Base-by-base conservation (phyloP, 1,140 invertebrate species). In the Leptopilina clavipes region DNA sequence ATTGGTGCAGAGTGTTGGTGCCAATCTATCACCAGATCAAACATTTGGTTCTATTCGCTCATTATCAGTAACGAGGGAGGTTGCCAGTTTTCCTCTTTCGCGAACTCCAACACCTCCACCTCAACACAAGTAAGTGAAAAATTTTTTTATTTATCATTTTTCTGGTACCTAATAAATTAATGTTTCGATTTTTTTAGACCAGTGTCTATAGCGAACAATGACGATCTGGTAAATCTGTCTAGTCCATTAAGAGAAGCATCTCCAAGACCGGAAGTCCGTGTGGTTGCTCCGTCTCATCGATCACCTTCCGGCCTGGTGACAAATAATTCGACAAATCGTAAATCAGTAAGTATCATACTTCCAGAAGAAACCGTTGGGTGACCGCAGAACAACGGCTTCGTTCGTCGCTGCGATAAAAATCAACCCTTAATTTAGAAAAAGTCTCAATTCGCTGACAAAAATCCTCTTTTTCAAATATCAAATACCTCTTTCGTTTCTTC, bases 71-170 rank as follows among this genome's bases (percentile, higher is more conserved):
- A 93, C 93, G 14, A 90, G 94, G 78, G 94, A 95, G 87, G 93
- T 95, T n/a, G 94, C 94, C 76, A 95, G 94, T 85, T 95, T 95
- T 82, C 94, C 94, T 17, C 85, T 94, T n/a, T 95, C 94, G 17
- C 91, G 94, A 70, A 94, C 94, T 43, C 94, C 94, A 6, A 94
- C 93, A 72, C 94, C 94, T 54, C 93, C 93, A 14, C 92, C 93
- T 37, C 89, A 88, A 45, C 87, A 90, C 80, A 92, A 91, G 92
- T 93, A 79, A 77, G 17, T 72, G 44, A 31, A 40, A 74, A 70
- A 31, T 5, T 2, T 31, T 31, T 31, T 31, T 31, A 31, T 31
- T 31, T 31, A 1, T 31, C 1, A 2, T 31, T 31, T 5, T 31
- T 31, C 25, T 31, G n/a, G n/a, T n/a, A n/a, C n/a, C n/a, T n/a